phyloP scores from a whole-genome alignment of 2,888 invertebrate species.

The Hemicrepidius hirtus region DNA sequence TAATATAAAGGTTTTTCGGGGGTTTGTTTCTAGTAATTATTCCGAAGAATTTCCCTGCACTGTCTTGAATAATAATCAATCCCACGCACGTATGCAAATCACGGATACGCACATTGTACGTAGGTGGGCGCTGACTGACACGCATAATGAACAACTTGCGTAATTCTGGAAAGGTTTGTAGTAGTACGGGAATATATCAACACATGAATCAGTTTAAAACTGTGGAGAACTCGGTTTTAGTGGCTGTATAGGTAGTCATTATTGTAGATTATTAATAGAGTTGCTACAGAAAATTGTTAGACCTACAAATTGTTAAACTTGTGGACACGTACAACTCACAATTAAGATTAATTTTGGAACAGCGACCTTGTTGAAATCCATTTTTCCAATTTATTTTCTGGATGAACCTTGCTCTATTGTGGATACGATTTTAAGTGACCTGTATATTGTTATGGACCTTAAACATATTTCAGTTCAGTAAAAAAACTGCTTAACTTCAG shows the following conservation, averaged over 20 bases:
- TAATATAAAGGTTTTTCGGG: not conserved
- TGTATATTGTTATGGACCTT: too few species aligned
- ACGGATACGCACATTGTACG: constrained; percentile 20
- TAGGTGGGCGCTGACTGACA: constrained; percentile 30
- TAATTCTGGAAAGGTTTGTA: constrained; percentile 7
- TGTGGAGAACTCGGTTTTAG: not conserved
- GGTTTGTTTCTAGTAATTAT: constrained; percentile 3
- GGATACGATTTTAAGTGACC: too few species aligned
- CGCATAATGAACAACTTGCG: constrained; percentile 30
- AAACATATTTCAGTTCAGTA: too few species aligned
- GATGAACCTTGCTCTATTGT: too few species aligned
- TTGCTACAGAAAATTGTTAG: not conserved
- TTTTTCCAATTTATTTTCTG: not conserved
- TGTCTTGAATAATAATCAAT: constrained; percentile 19
- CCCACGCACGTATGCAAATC: constrained; percentile 26
- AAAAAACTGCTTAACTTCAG: not conserved
- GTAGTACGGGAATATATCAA: constrained; percentile 19
- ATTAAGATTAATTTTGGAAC: constrained; percentile 28
- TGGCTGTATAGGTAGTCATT: constrained; percentile 5
- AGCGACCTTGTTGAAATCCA: constrained; percentile 1
- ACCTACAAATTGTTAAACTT: constrained; percentile 18
- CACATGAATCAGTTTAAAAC: constrained; percentile 27
- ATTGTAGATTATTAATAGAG: constrained; percentile 8
- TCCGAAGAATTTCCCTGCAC: not conserved
- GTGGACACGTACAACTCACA: constrained; percentile 16